phyloP scores from a whole-genome alignment of 2,797 vertebrate species.

The Gymnopithys bicolor region DNA sequence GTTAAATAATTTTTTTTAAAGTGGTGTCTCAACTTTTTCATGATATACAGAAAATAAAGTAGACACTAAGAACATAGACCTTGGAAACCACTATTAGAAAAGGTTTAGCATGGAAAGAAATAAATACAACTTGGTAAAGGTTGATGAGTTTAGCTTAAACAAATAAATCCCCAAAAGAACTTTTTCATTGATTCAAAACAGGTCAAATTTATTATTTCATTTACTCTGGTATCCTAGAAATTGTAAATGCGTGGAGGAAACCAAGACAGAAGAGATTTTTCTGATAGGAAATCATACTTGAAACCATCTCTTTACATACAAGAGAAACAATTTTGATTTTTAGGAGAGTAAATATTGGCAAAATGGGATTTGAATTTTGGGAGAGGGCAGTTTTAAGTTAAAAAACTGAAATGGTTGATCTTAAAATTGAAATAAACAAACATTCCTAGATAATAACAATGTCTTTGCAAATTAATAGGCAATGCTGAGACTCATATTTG shows the following conservation, averaged over 20 bases:
- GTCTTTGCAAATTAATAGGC: neutral
- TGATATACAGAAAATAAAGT: neutral
- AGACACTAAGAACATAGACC: neutral
- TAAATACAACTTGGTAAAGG: neutral
- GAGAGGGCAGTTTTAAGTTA: neutral
- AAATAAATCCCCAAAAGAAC: neutral
- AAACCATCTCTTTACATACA: neutral
- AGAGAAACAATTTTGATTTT: neutral
- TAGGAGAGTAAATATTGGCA: neutral
- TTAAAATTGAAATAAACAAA: neutral
- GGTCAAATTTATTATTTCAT: neutral
- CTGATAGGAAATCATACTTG: neutral
- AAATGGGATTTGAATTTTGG: neutral
- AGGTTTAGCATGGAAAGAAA: neutral
- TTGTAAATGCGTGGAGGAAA: neutral
- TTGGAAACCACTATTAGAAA: neutral
- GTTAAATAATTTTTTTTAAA: neutral
- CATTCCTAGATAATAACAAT: neutral
- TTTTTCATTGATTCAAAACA: neutral
- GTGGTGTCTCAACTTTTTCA: neutral
- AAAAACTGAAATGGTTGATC: neutral
- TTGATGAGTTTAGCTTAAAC: neutral
- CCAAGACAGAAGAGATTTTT: neutral
- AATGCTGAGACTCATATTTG: neutral
- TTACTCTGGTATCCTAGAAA: neutral